Percentiles rank a stretch among this genome's conserved stretches.
These are phyloP conservation scores for Mizuhopecten yessoensis DNA, from an alignment of 1,140 invertebrate species.

Conservation along the genomic window DNA sequence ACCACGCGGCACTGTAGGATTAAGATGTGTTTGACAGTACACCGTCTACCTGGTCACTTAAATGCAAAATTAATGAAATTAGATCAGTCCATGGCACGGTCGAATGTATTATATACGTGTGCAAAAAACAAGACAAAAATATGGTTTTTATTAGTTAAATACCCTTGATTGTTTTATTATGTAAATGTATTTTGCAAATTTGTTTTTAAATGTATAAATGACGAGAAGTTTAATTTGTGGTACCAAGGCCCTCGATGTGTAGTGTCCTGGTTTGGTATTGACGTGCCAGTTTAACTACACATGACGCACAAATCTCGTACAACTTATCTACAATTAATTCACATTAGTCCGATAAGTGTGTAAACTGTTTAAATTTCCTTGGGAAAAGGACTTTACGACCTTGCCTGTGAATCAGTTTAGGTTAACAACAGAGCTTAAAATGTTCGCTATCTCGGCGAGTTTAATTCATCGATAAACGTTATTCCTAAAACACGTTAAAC, in stretches of 20 bases:
- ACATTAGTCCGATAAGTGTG: neutral
- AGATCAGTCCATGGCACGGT: too few species aligned
- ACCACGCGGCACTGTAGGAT: too few species aligned
- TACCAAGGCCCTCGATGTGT: neutral
- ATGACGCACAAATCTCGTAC: neutral
- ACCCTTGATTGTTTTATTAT: neutral
- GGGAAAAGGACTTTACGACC: constrained; percentile 16
- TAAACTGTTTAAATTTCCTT: neutral
- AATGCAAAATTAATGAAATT: too few species aligned
- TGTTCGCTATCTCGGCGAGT: neutral
- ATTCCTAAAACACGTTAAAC: neutral
- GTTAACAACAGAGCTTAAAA: neutral
- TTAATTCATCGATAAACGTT: neutral
- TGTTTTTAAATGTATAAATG: too few species aligned
- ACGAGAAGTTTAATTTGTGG: neutral
- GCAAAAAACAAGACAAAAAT: neutral
- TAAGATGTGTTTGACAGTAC: too few species aligned
- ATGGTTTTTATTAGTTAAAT: neutral
- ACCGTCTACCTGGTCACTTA: too few species aligned
- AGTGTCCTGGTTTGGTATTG: neutral
- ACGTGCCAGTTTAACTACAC: neutral
- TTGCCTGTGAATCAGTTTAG: constrained; percentile 1
- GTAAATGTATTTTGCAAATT: neutral
- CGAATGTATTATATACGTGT: neutral
- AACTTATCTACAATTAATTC: neutral